Percentiles rank a stretch among this genome's conserved stretches.
These are phyloP conservation scores for Alsophila aescularia DNA, from an alignment of 2,888 invertebrate genomes.

Conservation along the genomic window DNA sequence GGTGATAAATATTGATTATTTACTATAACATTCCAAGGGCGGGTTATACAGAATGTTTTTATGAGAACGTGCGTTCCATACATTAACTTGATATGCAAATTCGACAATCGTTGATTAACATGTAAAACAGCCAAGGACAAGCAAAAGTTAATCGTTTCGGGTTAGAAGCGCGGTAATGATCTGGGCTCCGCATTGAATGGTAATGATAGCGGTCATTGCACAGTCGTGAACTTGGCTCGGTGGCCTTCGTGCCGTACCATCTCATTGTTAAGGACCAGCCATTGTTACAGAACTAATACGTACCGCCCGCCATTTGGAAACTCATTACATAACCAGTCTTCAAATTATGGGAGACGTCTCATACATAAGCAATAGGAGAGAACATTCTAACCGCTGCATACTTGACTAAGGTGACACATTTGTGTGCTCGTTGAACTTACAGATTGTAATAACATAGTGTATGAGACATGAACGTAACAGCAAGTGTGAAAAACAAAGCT, in stretches of 20 bases:
- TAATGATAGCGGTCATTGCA: slow-evolving; percentile 77
- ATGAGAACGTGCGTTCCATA: slow-evolving; percentile 8
- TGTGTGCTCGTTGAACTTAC: slow-evolving; percentile 9
- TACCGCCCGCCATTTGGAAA: slow-evolving; percentile 31
- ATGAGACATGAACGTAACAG: slow-evolving; percentile 7
- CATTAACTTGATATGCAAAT: slow-evolving; percentile 24
- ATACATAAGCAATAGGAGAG: slow-evolving; percentile 25
- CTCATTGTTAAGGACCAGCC: slow-evolving; percentile 56
- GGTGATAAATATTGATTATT: not conserved
- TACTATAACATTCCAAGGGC: not conserved
- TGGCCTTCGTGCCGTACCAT: slow-evolving; percentile 68
- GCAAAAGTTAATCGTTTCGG: slow-evolving; percentile 41
- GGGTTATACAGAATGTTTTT: slow-evolving; percentile 11
- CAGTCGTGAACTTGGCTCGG: slow-evolving; percentile 74
- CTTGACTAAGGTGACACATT: slow-evolving; percentile 15
- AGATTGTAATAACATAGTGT: slow-evolving; percentile 1
- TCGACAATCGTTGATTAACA: slow-evolving; percentile 31
- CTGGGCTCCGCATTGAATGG: slow-evolving; percentile 67
- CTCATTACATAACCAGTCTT: slow-evolving; percentile 33
- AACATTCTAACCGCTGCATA: slow-evolving; percentile 12
- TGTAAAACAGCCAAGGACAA: slow-evolving; percentile 31
- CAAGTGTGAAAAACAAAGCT: slow-evolving; percentile 20
- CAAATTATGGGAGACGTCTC: slow-evolving; percentile 25
- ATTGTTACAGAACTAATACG: slow-evolving; percentile 48
- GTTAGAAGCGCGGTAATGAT: slow-evolving; percentile 53